phyloP scores from a whole-genome alignment of 2,113 vertebrate genomes.

The Shinisaurus crocodilurus region DNA sequence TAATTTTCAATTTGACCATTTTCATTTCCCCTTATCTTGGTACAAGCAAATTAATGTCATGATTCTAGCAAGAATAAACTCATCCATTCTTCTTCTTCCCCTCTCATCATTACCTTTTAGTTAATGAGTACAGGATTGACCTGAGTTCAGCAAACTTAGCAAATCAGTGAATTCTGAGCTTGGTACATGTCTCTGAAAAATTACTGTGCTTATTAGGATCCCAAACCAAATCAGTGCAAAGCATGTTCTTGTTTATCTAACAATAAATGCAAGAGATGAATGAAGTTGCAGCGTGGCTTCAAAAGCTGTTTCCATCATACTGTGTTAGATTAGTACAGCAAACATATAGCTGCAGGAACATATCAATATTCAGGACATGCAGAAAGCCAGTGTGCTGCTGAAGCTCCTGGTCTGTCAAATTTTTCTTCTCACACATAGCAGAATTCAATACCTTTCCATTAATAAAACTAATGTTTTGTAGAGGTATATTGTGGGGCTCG shows the following conservation, averaged over 20 bases:
- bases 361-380: rapidly evolving
- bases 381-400: neutral
- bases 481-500: neutral
- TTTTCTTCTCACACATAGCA: neutral
- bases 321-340: neutral
- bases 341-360: neutral
- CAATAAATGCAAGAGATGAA: neutral
- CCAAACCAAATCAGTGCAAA: neutral
- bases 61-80: neutral
- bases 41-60: neutral
- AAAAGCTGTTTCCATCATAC: neutral
- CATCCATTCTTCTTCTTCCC: neutral
- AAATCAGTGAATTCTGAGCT: neutral
- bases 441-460: neutral
- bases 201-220: neutral
- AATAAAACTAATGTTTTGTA: constrained; percentile 38
- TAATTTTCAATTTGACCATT: neutral
- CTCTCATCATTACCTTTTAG: neutral
- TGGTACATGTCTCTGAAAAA: neutral
- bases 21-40: neutral
- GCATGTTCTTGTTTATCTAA: neutral
- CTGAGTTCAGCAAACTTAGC: neutral
- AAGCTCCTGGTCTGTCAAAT: neutral
- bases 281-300: neutral
- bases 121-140: neutral